These are phyloP conservation scores for Micromys minutus DNA, from an alignment of 2,113 vertebrate genomes.

Conservation along the genomic window DNA sequence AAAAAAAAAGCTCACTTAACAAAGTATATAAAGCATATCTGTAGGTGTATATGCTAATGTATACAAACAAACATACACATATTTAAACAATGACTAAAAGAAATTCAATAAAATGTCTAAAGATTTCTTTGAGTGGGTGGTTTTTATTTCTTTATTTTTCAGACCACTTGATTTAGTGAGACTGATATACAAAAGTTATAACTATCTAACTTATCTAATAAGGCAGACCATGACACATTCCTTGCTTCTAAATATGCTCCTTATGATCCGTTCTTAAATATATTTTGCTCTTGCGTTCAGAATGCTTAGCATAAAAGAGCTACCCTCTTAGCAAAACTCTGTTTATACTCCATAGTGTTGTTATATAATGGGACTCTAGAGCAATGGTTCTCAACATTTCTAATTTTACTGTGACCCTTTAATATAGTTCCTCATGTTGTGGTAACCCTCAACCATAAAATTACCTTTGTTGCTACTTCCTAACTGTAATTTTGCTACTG, in stretches of 20 bases:
- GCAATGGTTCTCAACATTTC: too few relatives aligned
- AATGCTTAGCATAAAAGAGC: not conserved
- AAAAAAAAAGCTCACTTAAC: not conserved
- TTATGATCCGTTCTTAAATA: not conserved
- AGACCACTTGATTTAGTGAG: not conserved
- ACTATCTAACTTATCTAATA: not conserved
- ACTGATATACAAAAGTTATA: not conserved
- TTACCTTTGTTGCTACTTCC: too few relatives aligned
- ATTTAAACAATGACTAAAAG: not conserved
- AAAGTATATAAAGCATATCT: not conserved
- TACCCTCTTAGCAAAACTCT: not conserved
- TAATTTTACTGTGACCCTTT: too few relatives aligned
- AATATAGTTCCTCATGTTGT: too few relatives aligned
- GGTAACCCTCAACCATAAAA: too few relatives aligned
- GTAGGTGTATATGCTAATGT: not conserved
- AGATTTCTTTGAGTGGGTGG: not conserved
- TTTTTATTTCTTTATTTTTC: slow-evolving; percentile 1
- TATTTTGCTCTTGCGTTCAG: not conserved
- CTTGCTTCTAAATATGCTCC: not conserved
- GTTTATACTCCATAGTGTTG: not conserved
- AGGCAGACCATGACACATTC: not conserved
- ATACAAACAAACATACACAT: not conserved
- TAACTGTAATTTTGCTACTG: too few relatives aligned
- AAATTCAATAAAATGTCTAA: not conserved
- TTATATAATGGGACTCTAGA: not conserved